A percentile compares a stretch with the other conserved stretches of the same genome.
These are phyloP conservation scores for Corythornis vintsioides DNA, from an alignment of 2,113 vertebrate species.

Conservation along the genomic window DNA sequence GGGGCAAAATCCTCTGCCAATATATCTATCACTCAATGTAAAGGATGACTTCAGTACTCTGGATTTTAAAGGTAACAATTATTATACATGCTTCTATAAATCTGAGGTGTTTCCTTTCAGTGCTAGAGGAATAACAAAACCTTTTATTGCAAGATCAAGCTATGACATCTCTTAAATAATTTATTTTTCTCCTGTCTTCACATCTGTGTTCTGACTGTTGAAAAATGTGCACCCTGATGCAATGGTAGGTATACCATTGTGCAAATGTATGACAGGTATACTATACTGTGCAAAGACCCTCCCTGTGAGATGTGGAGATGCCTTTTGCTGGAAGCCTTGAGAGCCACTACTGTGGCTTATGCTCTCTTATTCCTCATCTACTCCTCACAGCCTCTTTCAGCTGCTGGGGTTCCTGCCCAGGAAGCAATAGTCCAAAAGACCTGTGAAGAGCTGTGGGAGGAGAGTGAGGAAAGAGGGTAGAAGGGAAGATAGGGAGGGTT, in stretches of 20 bases:
- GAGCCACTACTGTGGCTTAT: not conserved
- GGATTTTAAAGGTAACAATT: conserved; percentile 72
- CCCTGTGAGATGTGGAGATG: not conserved
- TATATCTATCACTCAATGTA: conserved; percentile 84
- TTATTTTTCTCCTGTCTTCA: not conserved
- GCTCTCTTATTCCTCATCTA: not conserved
- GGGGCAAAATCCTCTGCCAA: conserved; percentile 86
- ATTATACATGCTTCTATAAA: not conserved
- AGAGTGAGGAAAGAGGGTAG: not conserved
- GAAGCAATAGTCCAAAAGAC: not conserved
- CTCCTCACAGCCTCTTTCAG: not conserved
- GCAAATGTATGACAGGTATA: not conserved
- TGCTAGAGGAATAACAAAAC: not conserved
- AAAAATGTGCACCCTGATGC: not conserved
- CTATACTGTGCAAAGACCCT: not conserved
- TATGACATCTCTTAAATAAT: not conserved
- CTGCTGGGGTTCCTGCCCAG: not conserved
- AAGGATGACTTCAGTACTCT: conserved; percentile 73
- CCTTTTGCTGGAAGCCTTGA: not conserved
- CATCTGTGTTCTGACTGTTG: not conserved
- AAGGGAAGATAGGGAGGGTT: not conserved
- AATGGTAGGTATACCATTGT: not conserved
- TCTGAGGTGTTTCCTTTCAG: not conserved
- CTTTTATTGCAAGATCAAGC: not conserved
- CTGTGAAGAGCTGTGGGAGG: not conserved